Conservation (phyloP, 2,113 vertebrate genomes). For the Plectropomus leopardus region DNA sequence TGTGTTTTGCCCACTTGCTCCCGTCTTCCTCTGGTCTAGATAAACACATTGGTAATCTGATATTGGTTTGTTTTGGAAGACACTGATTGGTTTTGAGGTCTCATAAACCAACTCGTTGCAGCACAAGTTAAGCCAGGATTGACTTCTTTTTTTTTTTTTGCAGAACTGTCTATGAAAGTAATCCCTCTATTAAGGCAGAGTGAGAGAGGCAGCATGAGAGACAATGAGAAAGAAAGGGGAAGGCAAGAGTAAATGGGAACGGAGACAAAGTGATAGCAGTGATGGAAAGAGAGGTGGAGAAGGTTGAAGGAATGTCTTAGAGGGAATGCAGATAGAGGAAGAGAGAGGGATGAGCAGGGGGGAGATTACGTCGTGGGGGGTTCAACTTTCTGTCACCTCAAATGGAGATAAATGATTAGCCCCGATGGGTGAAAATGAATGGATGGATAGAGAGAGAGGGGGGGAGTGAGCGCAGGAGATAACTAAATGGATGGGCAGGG, state of each 20-base stretch:
- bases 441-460: conserved; percentile 1
- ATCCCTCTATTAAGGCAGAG: no score
- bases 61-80: no score
- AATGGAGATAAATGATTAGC: conserved; percentile 65
- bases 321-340: conserved; percentile 25
- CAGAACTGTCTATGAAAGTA: background rate
- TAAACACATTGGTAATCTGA: no score
- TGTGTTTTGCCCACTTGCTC: no score
- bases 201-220: background rate
- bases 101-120: no score
- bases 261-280: conserved; percentile 7
- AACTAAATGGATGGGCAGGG: conserved; percentile 38
- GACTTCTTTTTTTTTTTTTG: background rate
- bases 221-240: background rate
- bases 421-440: conserved; percentile 33
- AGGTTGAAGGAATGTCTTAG: background rate
- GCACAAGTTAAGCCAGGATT: background rate
- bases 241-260: background rate
- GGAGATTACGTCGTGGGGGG: conserved; percentile 27
- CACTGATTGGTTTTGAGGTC: no score
- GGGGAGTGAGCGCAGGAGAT: conserved; percentile 17
- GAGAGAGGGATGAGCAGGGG: conserved; percentile 13
- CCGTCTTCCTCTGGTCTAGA: no score
- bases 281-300: conserved; percentile 4
- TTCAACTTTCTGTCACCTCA: conserved; percentile 58